Base-by-base conservation (phyloP, 2,888 invertebrate species). In the Girardia tigrina region DNA sequence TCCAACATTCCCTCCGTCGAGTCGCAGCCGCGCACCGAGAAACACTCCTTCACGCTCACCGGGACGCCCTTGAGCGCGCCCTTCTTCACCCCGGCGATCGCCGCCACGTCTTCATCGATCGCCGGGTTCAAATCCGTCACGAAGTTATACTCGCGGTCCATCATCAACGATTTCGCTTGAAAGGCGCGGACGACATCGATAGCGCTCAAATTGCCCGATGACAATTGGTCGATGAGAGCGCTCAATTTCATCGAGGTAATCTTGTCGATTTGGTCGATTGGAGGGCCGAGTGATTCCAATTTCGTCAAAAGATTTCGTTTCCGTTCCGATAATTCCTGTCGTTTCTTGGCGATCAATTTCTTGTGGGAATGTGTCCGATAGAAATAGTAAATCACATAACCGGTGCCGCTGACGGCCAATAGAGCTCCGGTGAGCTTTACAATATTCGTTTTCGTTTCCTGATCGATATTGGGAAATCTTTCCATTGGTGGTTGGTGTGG, bases 31-130 rank as follows among this genome's bases (percentile, higher is more conserved):
- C 36, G 36, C 16, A 36, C 36, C 36, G 16, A 12, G 16, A 36
- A 36, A 8, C 12, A 36, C 2, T 76, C 76, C 26, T 76, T 76
- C 23, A 76, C 26, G 20, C 74, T 75, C 8, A 76, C 20, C 20
- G 76, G 76, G 6, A 76, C 75, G n/a, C 76, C 76, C 4, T 29
- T 14, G 12, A 76, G 26, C n/a, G 36, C n/a, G 4, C 56, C 69
- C 6, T 69, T 8, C 12, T 73, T 71, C 4, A 6, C 4, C 6
- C 6, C 16, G 8, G 69, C 73, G 4, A 20, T 4, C 12, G 20
- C 73, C 36, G 6, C 12, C n/a, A 73, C 16, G 6, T n/a, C 26
- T 16, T 12, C 16, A 36, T 36, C 36, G 16, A 36, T 16, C 8
- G 8, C 16, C 16, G 36, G 36, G 16, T 36, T 36, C 23, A 70